Conservation (phyloP, 2,888 invertebrate species). For the Boloria selene region DNA sequence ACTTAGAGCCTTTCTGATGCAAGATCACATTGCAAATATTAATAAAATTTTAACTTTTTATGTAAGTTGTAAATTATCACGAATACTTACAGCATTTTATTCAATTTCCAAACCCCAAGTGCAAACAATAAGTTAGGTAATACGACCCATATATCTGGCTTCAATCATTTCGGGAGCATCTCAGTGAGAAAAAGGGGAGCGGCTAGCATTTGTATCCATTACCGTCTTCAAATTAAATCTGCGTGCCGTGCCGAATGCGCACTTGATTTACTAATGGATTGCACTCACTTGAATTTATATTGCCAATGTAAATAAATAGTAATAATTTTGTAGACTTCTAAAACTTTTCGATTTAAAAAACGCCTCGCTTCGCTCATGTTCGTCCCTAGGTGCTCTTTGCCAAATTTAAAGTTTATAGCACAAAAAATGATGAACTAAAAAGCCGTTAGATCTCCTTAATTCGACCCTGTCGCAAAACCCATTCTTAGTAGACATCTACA, state of each 20-base stretch:
- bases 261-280: slow-evolving; percentile 67
- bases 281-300: slow-evolving; percentile 56
- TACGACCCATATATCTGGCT: slow-evolving; percentile 12
- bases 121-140: neutral
- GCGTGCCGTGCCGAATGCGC: slow-evolving; percentile 54
- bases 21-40: too few species aligned
- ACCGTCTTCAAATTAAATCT: slow-evolving; percentile 71
- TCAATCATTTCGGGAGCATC: slow-evolving; percentile 24
- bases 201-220: slow-evolving; percentile 62
- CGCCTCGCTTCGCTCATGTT: too few species aligned
- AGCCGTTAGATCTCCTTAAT: too few species aligned
- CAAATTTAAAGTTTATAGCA: too few species aligned
- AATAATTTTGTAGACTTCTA: slow-evolving; percentile 21
- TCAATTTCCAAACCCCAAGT: neutral
- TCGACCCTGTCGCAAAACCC: too few species aligned
- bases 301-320: slow-evolving; percentile 37
- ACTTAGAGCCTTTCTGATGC: too few species aligned
- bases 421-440: too few species aligned
- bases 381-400: too few species aligned
- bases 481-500: too few species aligned
- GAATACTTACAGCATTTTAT: neutral
- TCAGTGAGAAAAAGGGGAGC: slow-evolving; percentile 45
- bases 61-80: too few species aligned
- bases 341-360: too few species aligned
- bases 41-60: too few species aligned